Base-by-base conservation (phyloP, 2,888 invertebrate species). In the Stegophylla sp. region DNA sequence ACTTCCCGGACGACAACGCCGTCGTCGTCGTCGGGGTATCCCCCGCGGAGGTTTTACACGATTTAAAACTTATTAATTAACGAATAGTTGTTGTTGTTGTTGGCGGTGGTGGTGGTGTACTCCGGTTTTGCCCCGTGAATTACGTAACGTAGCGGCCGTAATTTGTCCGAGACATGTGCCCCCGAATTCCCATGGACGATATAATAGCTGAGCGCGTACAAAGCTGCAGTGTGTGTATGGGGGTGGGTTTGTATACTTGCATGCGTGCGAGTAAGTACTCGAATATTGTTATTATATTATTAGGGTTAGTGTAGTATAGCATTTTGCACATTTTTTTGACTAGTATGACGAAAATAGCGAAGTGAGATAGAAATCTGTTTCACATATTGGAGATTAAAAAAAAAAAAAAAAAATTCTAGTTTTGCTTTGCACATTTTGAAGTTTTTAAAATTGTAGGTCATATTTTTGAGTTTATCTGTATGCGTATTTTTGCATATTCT, bases 31-130 rank as follows among this genome's bases (percentile, higher is more conserved):
- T 5, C 34, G 51, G 13, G 7, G 45, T 41, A n/a, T 23, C 43
- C 66, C 53, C 26, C n/a, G n/a, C n/a, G n/a, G 43, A 56, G 66
- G 76, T 66, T 26, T 66, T 43, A n/a, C 53, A 28, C 43, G 53
- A 76, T 76, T 76, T 67, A 17, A 76, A 76, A 76, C 76, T 76
- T 67, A 76, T 76, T 76, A 76, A 76, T 76, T 76, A 76, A 67
- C 66, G 76, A 53, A 76, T 53, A 66, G 75, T 73, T 53, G 66
- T 76, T 53, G n/a, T n/a, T n/a, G n/a, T n/a, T n/a, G n/a, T n/a
- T n/a, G n/a, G n/a, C n/a, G n/a, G n/a, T n/a, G n/a, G n/a, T n/a
- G n/a, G n/a, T n/a, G n/a, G n/a, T n/a, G 66, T 26, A 26, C 56
- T 43, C 64, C 28, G 43, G 51, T 64, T 66, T 66, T n/a, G 41